Evolutionary conservation across 1,140 invertebrate genomes (phyloP), one percentile per base, ranked within the genome.

Genomic region (Brachystomella parvula): DNA sequence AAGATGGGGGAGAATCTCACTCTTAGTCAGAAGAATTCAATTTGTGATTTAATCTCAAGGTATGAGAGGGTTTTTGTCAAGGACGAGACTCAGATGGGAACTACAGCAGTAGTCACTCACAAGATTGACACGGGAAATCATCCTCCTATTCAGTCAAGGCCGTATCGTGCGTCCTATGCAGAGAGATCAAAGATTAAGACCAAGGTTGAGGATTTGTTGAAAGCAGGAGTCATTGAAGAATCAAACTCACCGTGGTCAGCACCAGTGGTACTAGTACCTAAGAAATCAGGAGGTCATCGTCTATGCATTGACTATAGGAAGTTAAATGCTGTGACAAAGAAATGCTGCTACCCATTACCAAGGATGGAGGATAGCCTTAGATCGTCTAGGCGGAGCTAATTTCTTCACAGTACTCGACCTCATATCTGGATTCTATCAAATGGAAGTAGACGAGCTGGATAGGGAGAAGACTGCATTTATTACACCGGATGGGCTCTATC

Each of bases 341-440:
- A 6, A 21, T 12, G 26, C 26, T 6, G 12, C 21, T 56, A 56
- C 26, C 19, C 26, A 28, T 9, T 56, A 9, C 53, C 53, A 12
- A 56, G 53, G 26, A 56, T 56, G 19, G 53, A 56, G 12, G 53
- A 56, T 28, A 56, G n/a, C n/a, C 57, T 71, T 83, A 17, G 77
- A 80, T 66, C 76, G 76, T 67, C 67, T 82, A 57, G 73, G 75
- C 12, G 75, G 72, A 3, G 35, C 71, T 3, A 69, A 69, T 21
- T 78, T 75, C 61, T 82, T 82, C 65, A 71, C 75, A 2, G 75
- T 76, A 1, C 56, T 82, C 19, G 79, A 83, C 75, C 64, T 81
- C 2, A 73, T 73, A 1, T 74, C 69, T 33, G 82, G 82, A 6
- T 83, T 79, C 69, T 80, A 79, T 69, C 82, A 84, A 68, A 75